phyloP scores from a whole-genome alignment of 2,113 vertebrate genomes.

The Myotis yumanensis region DNA sequence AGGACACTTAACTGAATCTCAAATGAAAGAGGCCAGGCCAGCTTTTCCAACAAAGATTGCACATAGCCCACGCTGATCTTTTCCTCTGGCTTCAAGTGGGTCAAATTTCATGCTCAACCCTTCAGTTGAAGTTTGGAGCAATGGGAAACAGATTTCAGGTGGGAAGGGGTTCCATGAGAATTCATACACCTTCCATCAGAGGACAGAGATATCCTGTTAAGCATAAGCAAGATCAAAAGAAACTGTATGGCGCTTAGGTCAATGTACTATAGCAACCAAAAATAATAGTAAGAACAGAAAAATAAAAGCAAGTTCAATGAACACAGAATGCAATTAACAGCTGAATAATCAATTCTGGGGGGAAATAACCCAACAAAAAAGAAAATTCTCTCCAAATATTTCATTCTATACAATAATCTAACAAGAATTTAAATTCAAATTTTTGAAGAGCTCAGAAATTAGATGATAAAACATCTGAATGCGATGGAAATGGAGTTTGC shows the following conservation, averaged over 20 bases:
- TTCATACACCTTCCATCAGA: neutral
- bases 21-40: neutral
- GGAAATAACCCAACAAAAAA: neutral
- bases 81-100: neutral
- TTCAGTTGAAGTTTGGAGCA: neutral
- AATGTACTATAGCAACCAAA: neutral
- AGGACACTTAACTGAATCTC: neutral
- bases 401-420: neutral
- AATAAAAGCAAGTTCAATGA: neutral
- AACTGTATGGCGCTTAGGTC: neutral
- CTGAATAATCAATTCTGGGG: slow-evolving; percentile 4
- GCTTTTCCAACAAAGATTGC: neutral
- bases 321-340: neutral
- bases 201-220: neutral
- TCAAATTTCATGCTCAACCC: neutral
- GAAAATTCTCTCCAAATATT: neutral
- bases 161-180: neutral
- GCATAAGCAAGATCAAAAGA: neutral
- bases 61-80: neutral
- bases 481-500: neutral
- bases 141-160: neutral
- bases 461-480: neutral
- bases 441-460: slow-evolving; percentile 16
- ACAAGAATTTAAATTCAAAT: slow-evolving; percentile 2
- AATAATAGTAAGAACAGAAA: slow-evolving; percentile 2